Percentiles rank a stretch among this genome's conserved stretches.
These are phyloP conservation scores for Lepeophtheirus salmonis DNA, from an alignment of 1,140 invertebrate species.

Conservation along the genomic window DNA sequence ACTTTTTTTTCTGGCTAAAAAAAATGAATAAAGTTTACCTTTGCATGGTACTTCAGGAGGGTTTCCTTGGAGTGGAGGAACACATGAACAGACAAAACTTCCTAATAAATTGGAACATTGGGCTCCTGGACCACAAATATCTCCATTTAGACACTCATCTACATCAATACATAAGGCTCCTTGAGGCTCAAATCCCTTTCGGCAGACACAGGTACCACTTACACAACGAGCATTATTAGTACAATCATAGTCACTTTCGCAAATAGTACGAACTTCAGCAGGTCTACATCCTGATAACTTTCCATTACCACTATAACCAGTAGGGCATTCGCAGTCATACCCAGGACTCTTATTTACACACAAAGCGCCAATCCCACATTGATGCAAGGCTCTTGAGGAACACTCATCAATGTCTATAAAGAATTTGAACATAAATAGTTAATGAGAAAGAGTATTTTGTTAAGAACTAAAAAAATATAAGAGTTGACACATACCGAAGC, in stretches of 20 bases:
- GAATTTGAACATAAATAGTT: no score
- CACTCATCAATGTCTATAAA: background rate
- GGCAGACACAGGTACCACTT: constrained; percentile 62
- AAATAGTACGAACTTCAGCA: constrained; percentile 61
- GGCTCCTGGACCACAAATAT: constrained; percentile 54
- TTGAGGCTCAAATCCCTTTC: constrained; percentile 61
- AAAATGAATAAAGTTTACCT: constrained; percentile 32
- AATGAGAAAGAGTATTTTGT: no score
- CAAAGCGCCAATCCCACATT: constrained; percentile 63
- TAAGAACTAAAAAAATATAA: constrained; percentile 12
- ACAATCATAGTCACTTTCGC: constrained; percentile 69
- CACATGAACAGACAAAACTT: constrained; percentile 66
- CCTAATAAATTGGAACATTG: constrained; percentile 64
- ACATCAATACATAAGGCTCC: constrained; percentile 37
- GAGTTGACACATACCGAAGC: constrained; percentile 25
- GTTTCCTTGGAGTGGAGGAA: constrained; percentile 57
- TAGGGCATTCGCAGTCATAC: constrained; percentile 66
- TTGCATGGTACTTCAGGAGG: constrained; percentile 59
- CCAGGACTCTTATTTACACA: constrained; percentile 70
- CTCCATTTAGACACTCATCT: constrained; percentile 48
- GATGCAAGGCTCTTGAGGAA: constrained; percentile 34
- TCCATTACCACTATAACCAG: constrained; percentile 25
- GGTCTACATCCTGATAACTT: constrained; percentile 4
- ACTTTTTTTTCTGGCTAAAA: no score
- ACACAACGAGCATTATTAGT: constrained; percentile 76